phyloP scores from a whole-genome alignment of 2,888 invertebrate genomes.

The Scaptomyza cyrtandrae region DNA sequence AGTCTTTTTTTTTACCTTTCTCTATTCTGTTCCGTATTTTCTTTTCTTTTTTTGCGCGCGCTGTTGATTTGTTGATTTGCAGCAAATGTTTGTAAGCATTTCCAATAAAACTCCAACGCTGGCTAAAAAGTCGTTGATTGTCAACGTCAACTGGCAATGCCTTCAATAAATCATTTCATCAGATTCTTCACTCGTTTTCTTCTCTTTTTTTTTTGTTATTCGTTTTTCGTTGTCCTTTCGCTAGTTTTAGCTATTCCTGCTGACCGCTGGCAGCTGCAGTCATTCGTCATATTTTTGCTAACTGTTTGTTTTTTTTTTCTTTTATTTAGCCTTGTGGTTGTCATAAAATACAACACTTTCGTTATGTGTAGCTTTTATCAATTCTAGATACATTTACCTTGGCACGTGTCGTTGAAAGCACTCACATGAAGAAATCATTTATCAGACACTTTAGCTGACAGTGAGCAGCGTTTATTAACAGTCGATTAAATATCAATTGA shows the following conservation, averaged over 20 bases:
- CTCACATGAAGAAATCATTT: conserved; percentile 32
- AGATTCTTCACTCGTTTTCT: conserved; percentile 20
- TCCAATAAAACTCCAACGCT: conserved; percentile 44
- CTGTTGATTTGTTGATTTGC: conserved; percentile 74
- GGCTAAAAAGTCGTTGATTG: conserved; percentile 39
- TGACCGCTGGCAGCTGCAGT: conserved; percentile 35
- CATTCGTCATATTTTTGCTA: conserved; percentile 54
- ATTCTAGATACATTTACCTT: conserved; percentile 16
- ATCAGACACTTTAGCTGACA: conserved; percentile 42
- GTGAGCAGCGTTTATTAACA: conserved; percentile 41
- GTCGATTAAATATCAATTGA: conserved; percentile 73
- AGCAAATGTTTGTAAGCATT: conserved; percentile 73
- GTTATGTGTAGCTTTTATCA: conserved; percentile 20
- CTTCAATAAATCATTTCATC: conserved; percentile 57
- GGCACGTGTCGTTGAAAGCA: conserved; percentile 16
- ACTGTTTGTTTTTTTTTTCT: conserved; percentile 34
- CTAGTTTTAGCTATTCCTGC: conserved; percentile 36
- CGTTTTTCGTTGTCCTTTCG: conserved; percentile 27
- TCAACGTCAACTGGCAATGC: conserved; percentile 34
- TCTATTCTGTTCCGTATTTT: not conserved
- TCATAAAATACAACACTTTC: conserved; percentile 29
- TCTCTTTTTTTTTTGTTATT: not conserved
- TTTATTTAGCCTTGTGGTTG: conserved; percentile 27
- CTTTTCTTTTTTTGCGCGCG: conserved; percentile 12
- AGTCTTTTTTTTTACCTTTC: conserved; percentile 29